Evolutionary conservation across 2,888 invertebrate genomes (phyloP), one percentile per base, ranked within the genome.

Genomic region (Orthonychiurus folsomi): DNA sequence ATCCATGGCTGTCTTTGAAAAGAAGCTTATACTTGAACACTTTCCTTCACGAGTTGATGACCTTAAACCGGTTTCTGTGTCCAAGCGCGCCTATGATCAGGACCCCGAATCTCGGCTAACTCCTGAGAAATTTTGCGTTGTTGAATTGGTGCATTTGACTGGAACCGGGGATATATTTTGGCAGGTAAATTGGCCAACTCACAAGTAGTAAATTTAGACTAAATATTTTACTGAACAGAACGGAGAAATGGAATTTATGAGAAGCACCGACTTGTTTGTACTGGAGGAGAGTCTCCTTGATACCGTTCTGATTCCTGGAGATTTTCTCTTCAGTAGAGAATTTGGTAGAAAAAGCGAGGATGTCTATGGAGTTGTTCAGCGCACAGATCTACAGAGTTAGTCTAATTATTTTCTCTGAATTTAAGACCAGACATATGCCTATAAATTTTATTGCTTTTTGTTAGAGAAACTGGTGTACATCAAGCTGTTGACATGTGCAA

Each of bases 311-410:
- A 52, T 24, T 3, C 25, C 52, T 12, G 48, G 47, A 18, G 59
- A 59, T 24, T 59, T 59, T 59, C 21, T 59, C 12, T 52, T 48
- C 26, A 27, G 27, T 18, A n/a, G 27, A 2, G 28, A 26, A n/a
- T 5, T 57, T n/a, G 9, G 15, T 23, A 23, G 24, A 5, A 21
- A 12, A 5, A 3, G 12, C 3, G 57, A 28, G 5, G 57, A 57
- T 5, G 47, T 27, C 2, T 57, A 57, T 23, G 57, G 28, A 20
- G 57, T 57, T 5, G 28, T 57, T 20, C 28, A n/a, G 12, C 57
- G 57, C 2, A 37, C 57, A n/a, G 57, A 57, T 57, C 23, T 57
- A 21, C 23, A 21, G n/a, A 57, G 57, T 57, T n/a, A 57, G 57
- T 5, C n/a, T n/a, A n/a, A n/a, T n/a, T n/a, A n/a, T n/a, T n/a